Conservation (phyloP, 2,113 vertebrate species). For the Urocitellus parryii region DNA sequence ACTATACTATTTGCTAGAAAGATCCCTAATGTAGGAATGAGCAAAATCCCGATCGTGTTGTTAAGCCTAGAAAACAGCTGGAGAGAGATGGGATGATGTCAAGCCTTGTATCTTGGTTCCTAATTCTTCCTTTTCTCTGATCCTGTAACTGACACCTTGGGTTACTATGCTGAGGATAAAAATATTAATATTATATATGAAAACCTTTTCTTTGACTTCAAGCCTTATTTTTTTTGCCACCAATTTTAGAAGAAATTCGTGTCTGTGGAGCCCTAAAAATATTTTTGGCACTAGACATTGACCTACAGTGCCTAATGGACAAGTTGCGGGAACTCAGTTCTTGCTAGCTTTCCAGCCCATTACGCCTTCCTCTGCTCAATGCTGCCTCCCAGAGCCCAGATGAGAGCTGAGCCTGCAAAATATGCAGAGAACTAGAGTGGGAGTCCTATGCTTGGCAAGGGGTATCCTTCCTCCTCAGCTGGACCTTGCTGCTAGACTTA, state of each 20-base stretch:
- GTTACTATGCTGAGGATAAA: slow-evolving; percentile 4
- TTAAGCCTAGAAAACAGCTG: background rate
- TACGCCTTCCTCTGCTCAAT: slow-evolving; percentile 13
- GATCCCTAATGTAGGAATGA: slow-evolving; percentile 5
- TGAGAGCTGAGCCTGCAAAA: background rate
- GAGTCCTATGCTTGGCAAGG: background rate
- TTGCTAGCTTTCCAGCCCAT: background rate
- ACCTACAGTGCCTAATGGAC: background rate
- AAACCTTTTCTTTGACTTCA: slow-evolving; percentile 62
- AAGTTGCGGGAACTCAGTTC: background rate
- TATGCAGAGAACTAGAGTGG: background rate
- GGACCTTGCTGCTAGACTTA: slow-evolving; percentile 3
- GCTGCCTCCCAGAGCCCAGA: slow-evolving; percentile 52
- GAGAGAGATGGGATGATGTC: background rate
- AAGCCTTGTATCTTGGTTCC: background rate
- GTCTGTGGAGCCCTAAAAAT: slow-evolving; percentile 32
- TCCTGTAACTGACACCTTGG: background rate
- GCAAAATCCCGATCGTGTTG: background rate
- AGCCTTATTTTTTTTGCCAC: slow-evolving; percentile 44
- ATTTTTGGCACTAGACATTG: background rate
- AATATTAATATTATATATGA: slow-evolving; percentile 53
- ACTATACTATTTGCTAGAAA: slow-evolving; percentile 32
- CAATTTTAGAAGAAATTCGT: slow-evolving; percentile 30
- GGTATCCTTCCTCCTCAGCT: background rate
- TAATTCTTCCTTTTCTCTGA: background rate